Percentiles rank a stretch among this genome's conserved stretches.
phyloP scores from a whole-genome alignment of 2,797 vertebrate species.

The Zalophus californianus region DNA sequence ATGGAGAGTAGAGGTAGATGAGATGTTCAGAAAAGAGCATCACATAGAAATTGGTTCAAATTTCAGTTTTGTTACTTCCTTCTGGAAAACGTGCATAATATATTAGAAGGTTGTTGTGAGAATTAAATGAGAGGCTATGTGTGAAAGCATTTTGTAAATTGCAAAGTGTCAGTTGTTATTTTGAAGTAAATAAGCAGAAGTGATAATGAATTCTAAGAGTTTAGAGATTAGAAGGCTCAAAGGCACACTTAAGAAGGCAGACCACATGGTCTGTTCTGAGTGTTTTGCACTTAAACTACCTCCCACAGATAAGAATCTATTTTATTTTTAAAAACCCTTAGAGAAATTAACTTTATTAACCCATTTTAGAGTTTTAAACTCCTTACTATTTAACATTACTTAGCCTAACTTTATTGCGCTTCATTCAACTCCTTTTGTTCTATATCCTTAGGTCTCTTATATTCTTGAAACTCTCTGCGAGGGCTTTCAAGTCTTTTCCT shows the following conservation, averaged over 20 bases:
- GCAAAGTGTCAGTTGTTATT: constrained; percentile 74
- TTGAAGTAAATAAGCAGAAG: constrained; percentile 77
- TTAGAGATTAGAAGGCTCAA: constrained; percentile 63
- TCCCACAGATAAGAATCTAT: not conserved
- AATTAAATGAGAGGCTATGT: constrained; percentile 78
- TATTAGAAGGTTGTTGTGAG: constrained; percentile 70
- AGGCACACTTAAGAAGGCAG: constrained; percentile 14
- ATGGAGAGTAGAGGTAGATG: not conserved
- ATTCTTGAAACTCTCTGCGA: constrained; percentile 32
- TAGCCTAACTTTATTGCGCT: not conserved
- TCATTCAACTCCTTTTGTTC: not conserved
- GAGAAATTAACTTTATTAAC: constrained; percentile 35
- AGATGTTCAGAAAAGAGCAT: constrained; percentile 43
- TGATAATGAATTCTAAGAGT: constrained; percentile 74
- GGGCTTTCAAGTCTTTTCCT: not conserved
- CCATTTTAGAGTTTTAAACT: constrained; percentile 57
- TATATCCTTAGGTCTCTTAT: not conserved
- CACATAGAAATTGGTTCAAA: constrained; percentile 33
- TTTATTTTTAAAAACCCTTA: constrained; percentile 13
- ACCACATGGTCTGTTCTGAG: not conserved
- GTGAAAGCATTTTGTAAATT: constrained; percentile 71
- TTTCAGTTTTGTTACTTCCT: constrained; percentile 45
- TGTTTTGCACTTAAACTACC: not conserved
- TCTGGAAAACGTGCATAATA: constrained; percentile 54
- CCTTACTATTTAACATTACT: constrained; percentile 2